Conservation (phyloP, 2,113 vertebrate genomes). For the Phocoena sinus region DNA sequence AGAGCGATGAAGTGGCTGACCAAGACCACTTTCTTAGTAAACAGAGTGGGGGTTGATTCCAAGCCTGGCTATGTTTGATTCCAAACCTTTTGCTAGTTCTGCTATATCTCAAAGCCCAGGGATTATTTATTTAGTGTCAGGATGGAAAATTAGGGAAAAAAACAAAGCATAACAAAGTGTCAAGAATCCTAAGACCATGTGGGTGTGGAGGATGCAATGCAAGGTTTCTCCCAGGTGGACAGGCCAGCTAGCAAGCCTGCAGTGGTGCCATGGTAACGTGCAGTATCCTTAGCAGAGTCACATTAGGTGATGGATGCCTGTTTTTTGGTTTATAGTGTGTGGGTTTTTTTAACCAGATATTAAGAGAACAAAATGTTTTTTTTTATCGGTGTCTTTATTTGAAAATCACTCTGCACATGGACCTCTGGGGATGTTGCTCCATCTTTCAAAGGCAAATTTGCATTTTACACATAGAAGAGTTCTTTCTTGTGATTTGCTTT, state of each 20-base stretch:
- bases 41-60: neutral
- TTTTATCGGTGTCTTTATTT: constrained; percentile 43
- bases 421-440: neutral
- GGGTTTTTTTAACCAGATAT: neutral
- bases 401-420: constrained; percentile 12
- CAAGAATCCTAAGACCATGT: neutral
- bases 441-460: constrained; percentile 55
- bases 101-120: neutral
- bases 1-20: neutral
- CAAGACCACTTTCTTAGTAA: neutral
- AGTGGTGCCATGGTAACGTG: neutral
- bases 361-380: constrained; percentile 15
- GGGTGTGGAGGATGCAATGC: neutral
- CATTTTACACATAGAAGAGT: constrained; percentile 23
- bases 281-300: neutral
- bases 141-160: neutral
- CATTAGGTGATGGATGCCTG: neutral
- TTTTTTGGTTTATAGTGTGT: neutral
- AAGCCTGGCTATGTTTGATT: neutral
- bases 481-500: constrained; percentile 3
- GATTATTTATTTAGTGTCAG: neutral
- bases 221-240: neutral
- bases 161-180: neutral
- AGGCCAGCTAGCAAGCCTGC: neutral
- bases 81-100: neutral